These are phyloP conservation scores for Notarius lentiginosus DNA, from an alignment of 2,113 vertebrate genomes.

Conservation along the genomic window DNA sequence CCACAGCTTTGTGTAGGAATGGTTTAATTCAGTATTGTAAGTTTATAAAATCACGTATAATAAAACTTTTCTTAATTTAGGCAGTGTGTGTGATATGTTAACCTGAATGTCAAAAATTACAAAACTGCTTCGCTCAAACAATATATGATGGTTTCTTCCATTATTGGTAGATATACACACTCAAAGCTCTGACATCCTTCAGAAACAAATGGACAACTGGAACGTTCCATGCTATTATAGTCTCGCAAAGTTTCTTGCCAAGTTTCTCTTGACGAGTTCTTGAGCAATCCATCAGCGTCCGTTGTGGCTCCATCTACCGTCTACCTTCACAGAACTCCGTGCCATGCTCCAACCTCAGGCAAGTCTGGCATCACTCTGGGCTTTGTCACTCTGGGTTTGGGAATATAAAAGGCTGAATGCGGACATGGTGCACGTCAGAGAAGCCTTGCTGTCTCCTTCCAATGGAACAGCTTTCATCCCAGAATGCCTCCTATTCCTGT, in stretches of 20 bases:
- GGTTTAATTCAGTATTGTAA: neutral
- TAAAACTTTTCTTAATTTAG: neutral
- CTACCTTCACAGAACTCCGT: constrained; percentile 9
- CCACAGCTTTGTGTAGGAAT: constrained; percentile 1
- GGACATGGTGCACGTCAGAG: neutral
- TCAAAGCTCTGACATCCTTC: constrained; percentile 23
- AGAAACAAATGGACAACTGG: constrained; percentile 1
- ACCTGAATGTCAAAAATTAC: neutral
- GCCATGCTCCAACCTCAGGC: neutral
- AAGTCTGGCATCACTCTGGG: constrained; percentile 12
- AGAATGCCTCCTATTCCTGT: constrained; percentile 21
- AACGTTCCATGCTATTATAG: neutral
- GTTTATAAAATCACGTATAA: neutral
- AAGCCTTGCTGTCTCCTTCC: constrained; percentile 13
- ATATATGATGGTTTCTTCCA: neutral
- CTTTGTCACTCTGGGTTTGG: constrained; percentile 1
- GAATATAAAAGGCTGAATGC: constrained; percentile 23
- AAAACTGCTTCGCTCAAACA: neutral
- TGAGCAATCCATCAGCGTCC: neutral
- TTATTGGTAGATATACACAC: neutral
- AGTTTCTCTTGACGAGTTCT: neutral
- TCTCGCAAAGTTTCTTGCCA: neutral
- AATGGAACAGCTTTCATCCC: constrained; percentile 1
- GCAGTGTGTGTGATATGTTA: neutral
- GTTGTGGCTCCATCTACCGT: neutral